Evolutionary conservation across 1,140 invertebrate genomes (phyloP).

Genomic region (Brachystomella parvula): DNA sequence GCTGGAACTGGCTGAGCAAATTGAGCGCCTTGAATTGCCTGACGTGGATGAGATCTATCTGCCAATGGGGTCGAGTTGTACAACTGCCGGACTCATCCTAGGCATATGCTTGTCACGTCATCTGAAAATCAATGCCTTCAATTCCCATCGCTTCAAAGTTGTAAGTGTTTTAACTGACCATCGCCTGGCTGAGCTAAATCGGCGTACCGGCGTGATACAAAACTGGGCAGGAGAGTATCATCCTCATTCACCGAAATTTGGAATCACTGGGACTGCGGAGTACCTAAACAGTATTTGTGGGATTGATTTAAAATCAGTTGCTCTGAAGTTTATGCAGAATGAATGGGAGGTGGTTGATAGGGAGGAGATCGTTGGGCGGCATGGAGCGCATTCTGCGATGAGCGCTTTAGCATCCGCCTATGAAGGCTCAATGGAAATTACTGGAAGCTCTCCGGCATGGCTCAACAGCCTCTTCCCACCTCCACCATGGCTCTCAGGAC

Average conservation of each 20-base stretch:
- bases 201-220: neutral
- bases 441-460: neutral
- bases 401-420: neutral
- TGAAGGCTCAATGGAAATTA: neutral
- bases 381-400: slow-evolving; percentile 1
- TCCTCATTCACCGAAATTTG: neutral
- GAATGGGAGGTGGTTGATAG: neutral
- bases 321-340: neutral
- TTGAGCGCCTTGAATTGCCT: neutral
- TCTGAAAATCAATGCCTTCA: neutral
- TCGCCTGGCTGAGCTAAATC: neutral
- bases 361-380: neutral
- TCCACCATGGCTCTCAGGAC: neutral
- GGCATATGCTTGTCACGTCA: neutral
- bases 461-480: neutral
- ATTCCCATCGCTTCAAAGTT: slow-evolving; percentile 7
- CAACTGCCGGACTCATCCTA: neutral
- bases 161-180: neutral
- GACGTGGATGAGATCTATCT: neutral
- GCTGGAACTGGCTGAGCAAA: slow-evolving; percentile 12
- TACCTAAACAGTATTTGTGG: neutral
- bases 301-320: neutral
- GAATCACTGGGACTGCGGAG: neutral
- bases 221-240: neutral
- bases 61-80: slow-evolving; percentile 6